Evolutionary conservation across 2,888 invertebrate species (phyloP).

Genomic region (Chymomyza procnemis): DNA sequence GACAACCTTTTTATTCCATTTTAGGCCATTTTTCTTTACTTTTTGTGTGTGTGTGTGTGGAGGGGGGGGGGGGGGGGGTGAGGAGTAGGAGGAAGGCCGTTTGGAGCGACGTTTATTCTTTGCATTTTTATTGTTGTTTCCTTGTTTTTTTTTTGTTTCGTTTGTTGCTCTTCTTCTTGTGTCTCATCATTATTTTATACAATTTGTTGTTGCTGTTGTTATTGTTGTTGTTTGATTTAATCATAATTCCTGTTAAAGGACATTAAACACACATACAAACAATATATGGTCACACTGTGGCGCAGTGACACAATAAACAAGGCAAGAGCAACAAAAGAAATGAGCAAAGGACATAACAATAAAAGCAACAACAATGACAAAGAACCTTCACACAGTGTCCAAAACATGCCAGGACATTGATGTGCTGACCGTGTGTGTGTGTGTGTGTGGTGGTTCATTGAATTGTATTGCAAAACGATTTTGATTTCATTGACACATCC

Average conservation of each 20-base stretch:
- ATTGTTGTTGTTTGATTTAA: constrained; percentile 49
- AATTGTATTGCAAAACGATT: constrained; percentile 38
- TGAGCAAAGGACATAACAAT: constrained; percentile 25
- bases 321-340: not conserved
- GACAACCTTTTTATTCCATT: not conserved
- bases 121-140: not conserved
- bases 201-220: no score
- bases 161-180: no score
- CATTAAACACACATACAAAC: constrained; percentile 1
- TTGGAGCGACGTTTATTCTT: not conserved
- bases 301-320: not conserved
- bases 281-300: not conserved
- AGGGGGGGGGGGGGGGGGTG: no score
- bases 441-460: not conserved
- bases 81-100: no score
- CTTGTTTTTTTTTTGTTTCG: not conserved
- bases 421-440: not conserved
- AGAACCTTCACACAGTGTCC: constrained; percentile 6
- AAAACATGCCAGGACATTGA: not conserved
- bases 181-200: constrained; percentile 24
- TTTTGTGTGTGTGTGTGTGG: no score
- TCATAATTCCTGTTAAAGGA: constrained; percentile 43
- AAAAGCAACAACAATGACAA: constrained; percentile 45
- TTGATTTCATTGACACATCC: constrained; percentile 45
- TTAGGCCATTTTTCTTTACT: constrained; percentile 1